Percentiles rank a stretch among this genome's conserved stretches.
Conservation (phyloP, 2,888 invertebrate genomes). For the Synanthedon vespiformis region DNA sequence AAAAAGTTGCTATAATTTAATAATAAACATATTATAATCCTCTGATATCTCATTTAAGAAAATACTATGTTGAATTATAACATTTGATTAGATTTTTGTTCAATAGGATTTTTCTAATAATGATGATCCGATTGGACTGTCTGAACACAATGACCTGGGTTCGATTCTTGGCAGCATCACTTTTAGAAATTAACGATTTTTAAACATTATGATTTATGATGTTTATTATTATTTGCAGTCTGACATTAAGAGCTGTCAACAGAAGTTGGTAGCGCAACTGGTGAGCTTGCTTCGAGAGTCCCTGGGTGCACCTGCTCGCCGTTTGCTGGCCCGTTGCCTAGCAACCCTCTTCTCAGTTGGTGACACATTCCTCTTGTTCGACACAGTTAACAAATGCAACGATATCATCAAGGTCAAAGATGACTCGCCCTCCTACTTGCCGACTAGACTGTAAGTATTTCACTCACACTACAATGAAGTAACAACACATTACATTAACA, state of each 20-base stretch:
- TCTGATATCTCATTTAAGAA: too few relatives aligned
- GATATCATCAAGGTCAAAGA: slow-evolving; percentile 97
- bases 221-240: slow-evolving; percentile 70
- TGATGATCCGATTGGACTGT: too few relatives aligned
- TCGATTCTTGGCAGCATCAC: too few relatives aligned
- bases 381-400: slow-evolving; percentile 98
- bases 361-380: slow-evolving; percentile 95
- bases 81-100: too few relatives aligned
- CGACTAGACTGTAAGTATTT: slow-evolving; percentile 91
- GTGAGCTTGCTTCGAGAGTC: slow-evolving; percentile 89
- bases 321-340: slow-evolving; percentile 89
- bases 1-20: too few relatives aligned
- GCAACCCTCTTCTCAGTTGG: slow-evolving; percentile 97
- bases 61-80: too few relatives aligned
- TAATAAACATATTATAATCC: too few relatives aligned
- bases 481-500: background rate
- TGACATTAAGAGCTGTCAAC: slow-evolving; percentile 96
- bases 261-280: slow-evolving; percentile 93
- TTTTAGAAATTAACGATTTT: too few relatives aligned
- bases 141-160: too few relatives aligned
- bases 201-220: too few relatives aligned
- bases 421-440: slow-evolving; percentile 95
- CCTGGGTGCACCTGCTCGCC: slow-evolving; percentile 93
- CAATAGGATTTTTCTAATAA: too few relatives aligned
- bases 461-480: background rate